Percentiles rank a stretch among this genome's conserved stretches.
Conservation (phyloP, 2,113 vertebrate species). For the Bungarus multicinctus region DNA sequence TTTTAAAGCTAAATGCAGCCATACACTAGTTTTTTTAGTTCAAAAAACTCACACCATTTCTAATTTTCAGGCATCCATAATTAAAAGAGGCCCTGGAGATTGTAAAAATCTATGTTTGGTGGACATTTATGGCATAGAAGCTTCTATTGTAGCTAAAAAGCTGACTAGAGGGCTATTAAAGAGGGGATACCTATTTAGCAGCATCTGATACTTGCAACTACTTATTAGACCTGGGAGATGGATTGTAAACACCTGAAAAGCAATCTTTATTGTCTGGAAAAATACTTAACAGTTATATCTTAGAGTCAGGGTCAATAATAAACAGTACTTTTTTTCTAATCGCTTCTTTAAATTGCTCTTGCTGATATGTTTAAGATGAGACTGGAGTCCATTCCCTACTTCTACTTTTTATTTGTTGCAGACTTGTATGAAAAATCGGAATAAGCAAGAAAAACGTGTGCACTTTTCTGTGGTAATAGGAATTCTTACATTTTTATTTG, state of each 20-base stretch:
- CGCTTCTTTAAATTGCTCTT: not conserved
- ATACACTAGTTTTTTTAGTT: not conserved
- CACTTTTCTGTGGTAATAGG: not conserved
- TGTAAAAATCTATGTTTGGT: not conserved
- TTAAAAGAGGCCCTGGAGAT: not conserved
- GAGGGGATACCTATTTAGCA: not conserved
- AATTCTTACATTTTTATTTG: not conserved
- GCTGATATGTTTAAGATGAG: not conserved
- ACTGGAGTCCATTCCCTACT: not conserved
- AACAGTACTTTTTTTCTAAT: not conserved
- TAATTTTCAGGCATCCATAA: not conserved
- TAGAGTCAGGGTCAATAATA: not conserved
- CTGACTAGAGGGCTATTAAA: not conserved
- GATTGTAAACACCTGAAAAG: not conserved
- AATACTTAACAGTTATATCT: not conserved
- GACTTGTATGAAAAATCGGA: not conserved
- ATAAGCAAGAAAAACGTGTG: not conserved
- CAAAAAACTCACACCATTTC: not conserved
- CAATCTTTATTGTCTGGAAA: not conserved
- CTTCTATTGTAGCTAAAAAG: not conserved
- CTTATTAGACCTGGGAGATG: not conserved
- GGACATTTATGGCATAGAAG: not conserved
- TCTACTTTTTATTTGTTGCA: not conserved
- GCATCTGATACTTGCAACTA: not conserved
- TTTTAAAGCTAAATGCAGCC: not conserved